Percentiles rank a stretch among this genome's conserved stretches.
Evolutionary conservation across 2,797 vertebrate species (phyloP).

Genomic region (Malacoraja senta): DNA sequence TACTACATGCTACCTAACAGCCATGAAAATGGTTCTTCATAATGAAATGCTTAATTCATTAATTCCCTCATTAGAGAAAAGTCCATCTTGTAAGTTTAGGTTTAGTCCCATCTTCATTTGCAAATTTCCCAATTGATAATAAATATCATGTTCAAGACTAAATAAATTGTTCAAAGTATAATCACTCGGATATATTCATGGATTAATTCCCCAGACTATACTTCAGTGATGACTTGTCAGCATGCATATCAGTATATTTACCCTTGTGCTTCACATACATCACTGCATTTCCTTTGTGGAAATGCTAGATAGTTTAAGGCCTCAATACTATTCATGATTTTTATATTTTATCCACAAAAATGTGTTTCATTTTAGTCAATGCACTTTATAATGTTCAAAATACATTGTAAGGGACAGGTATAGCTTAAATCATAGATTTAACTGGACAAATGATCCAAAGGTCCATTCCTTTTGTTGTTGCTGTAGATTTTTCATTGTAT

Average conservation of each 20-base stretch:
- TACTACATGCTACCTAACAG: slow-evolving; percentile 77
- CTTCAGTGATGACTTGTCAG: slow-evolving; percentile 58
- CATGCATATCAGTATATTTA: slow-evolving; percentile 72
- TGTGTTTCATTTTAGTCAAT: not conserved
- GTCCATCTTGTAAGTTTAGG: slow-evolving; percentile 64
- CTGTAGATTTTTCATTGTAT: not conserved
- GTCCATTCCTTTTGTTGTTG: not conserved
- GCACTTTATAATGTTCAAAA: slow-evolving; percentile 8
- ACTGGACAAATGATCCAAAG: not conserved
- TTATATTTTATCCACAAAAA: slow-evolving; percentile 28
- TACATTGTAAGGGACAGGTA: not conserved
- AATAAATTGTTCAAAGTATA: slow-evolving; percentile 79
- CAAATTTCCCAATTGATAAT: slow-evolving; percentile 60
- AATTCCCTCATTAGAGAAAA: slow-evolving; percentile 68
- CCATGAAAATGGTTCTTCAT: slow-evolving; percentile 81
- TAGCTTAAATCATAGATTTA: not conserved
- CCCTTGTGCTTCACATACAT: slow-evolving; percentile 57
- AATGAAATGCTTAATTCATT: slow-evolving; percentile 92
- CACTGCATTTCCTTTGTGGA: slow-evolving; percentile 41
- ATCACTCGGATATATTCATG: slow-evolving; percentile 73
- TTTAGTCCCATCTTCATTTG: slow-evolving; percentile 63
- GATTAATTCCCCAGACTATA: slow-evolving; percentile 67
- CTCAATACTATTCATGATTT: not conserved
- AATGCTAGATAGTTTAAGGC: not conserved
- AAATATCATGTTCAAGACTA: slow-evolving; percentile 66